phyloP scores from a whole-genome alignment of 2,113 vertebrate genomes.

The Pampusana beccarii region DNA sequence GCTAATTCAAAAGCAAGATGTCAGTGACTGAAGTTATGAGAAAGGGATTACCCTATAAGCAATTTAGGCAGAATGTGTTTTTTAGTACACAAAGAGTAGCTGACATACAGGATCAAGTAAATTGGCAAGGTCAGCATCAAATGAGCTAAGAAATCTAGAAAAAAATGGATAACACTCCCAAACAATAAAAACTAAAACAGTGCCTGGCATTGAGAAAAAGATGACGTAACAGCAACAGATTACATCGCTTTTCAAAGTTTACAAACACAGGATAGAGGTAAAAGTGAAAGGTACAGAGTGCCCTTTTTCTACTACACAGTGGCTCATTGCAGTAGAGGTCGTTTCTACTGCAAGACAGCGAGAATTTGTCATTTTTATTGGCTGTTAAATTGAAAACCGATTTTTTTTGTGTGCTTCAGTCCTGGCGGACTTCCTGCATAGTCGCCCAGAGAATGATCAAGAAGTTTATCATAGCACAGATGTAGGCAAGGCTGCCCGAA shows the following conservation, averaged over 20 bases:
- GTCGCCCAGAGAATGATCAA: background rate
- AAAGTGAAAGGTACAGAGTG: background rate
- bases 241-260: background rate
- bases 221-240: background rate
- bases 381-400: background rate
- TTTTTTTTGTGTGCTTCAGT: background rate
- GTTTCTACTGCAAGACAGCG: background rate
- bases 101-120: constrained; percentile 59
- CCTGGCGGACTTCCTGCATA: background rate
- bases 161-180: background rate
- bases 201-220: background rate
- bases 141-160: background rate
- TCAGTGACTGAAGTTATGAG: constrained; percentile 67
- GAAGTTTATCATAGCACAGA: background rate
- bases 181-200: background rate
- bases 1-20: constrained; percentile 73
- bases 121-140: constrained; percentile 66
- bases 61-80: constrained; percentile 65
- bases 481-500: background rate
- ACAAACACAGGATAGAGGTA: background rate
- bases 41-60: constrained; percentile 68
- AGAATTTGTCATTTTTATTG: background rate
- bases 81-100: constrained; percentile 36
- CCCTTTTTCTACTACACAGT: background rate
- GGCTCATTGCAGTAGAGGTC: background rate